These are phyloP conservation scores for Enteromius treurensis DNA, from an alignment of 2,797 vertebrate genomes.

Conservation along the genomic window DNA sequence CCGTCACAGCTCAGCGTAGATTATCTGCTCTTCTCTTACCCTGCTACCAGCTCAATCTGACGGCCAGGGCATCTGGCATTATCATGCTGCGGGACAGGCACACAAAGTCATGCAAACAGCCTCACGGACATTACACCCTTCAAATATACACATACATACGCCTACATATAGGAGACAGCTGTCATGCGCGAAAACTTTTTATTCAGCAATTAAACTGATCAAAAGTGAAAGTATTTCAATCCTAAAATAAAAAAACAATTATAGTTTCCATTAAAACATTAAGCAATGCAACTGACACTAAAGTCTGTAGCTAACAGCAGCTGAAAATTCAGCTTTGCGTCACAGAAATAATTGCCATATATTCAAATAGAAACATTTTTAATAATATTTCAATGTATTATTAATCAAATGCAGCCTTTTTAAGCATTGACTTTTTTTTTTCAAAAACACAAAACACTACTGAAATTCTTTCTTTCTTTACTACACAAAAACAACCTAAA, in stretches of 20 bases:
- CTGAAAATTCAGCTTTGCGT: neutral
- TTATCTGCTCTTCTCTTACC: constrained; percentile 45
- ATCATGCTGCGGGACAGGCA: constrained; percentile 14
- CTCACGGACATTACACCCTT: constrained; percentile 38
- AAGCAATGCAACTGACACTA: neutral
- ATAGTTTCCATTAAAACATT: constrained; percentile 6
- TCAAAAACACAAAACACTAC: neutral
- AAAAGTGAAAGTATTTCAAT: neutral
- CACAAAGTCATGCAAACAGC: constrained; percentile 50
- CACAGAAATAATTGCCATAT: neutral
- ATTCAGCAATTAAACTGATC: no score
- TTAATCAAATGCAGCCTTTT: neutral
- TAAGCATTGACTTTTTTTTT: neutral
- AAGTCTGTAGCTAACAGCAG: neutral
- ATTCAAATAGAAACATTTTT: neutral
- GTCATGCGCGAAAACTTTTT: neutral
- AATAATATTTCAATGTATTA: neutral
- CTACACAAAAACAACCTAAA: neutral
- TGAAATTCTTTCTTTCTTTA: neutral
- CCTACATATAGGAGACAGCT: neutral
- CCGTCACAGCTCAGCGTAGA: constrained; percentile 34
- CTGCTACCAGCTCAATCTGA: constrained; percentile 24
- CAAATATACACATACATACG: constrained; percentile 36
- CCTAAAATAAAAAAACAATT: neutral
- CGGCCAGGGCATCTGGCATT: constrained; percentile 36